Evolutionary conservation across 64 coral and sea anemone species (phyloP).

Genomic region (Stichodactyla helianthus): DNA sequence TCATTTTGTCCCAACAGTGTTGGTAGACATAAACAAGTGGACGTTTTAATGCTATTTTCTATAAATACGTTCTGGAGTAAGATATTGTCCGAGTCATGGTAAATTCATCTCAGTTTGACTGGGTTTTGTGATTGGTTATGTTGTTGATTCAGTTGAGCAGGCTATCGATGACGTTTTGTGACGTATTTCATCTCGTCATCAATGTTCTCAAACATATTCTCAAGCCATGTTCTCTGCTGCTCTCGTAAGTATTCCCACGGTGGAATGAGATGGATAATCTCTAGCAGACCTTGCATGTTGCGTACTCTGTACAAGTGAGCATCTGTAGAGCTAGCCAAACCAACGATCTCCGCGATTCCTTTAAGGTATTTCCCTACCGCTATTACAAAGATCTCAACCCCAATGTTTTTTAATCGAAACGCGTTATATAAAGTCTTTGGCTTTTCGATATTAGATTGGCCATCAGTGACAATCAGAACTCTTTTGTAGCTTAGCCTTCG

Average conservation of each 20-base stretch:
- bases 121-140: background rate
- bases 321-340: constrained; percentile 68
- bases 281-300: constrained; percentile 21
- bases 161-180: background rate
- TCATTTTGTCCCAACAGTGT: background rate
- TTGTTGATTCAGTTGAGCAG: background rate
- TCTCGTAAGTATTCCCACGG: constrained; percentile 34
- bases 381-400: constrained; percentile 61
- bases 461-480: constrained; percentile 56
- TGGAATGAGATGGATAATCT: constrained; percentile 45
- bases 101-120: background rate
- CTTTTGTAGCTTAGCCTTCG: constrained; percentile 43
- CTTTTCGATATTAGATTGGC: constrained; percentile 58
- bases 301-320: constrained; percentile 64
- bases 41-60: background rate
- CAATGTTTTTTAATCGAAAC: constrained; percentile 47
- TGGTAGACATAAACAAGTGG: background rate
- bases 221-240: constrained; percentile 22
- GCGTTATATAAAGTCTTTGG: constrained; percentile 45
- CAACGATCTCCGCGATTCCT: constrained; percentile 61
- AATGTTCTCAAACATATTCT: constrained; percentile 27
- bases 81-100: background rate
- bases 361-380: constrained; percentile 53
- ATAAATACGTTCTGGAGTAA: background rate
- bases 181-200: constrained; percentile 12